Evolutionary conservation across 1,140 invertebrate genomes (phyloP).

Genomic region (Pentalonia nigronervosa): DNA sequence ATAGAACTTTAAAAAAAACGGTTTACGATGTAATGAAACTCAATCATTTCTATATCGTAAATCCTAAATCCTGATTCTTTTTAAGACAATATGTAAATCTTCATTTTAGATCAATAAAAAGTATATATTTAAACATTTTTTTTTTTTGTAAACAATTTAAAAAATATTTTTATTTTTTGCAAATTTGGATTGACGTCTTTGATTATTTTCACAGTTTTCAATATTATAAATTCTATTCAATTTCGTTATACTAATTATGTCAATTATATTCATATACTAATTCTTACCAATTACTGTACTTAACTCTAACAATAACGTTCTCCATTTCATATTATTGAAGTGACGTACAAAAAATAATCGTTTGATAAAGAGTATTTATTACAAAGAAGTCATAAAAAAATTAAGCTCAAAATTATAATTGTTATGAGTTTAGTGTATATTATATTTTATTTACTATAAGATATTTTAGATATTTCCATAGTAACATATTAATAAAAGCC

Average conservation of each 20-base stretch:
- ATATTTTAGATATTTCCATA: neutral
- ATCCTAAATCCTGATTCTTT: no score
- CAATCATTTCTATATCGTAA: no score
- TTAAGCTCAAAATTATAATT: neutral
- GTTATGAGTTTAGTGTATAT: neutral
- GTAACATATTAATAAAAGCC: neutral
- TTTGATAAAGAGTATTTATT: no score
- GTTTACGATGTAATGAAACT: no score
- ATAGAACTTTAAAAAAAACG: no score
- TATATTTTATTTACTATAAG: neutral
- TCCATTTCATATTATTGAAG: neutral
- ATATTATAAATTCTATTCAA: neutral
- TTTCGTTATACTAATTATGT: neutral
- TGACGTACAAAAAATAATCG: no score
- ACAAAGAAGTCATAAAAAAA: neutral
- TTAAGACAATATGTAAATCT: no score
- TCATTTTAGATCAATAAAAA: no score
- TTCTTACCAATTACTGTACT: neutral
- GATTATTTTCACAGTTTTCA: neutral
- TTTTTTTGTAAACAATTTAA: no score
- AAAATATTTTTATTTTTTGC: neutral
- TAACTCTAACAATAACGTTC: neutral
- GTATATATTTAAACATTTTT: no score
- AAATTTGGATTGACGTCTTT: neutral
- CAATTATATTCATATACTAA: neutral